Evolutionary conservation across 2,797 vertebrate species (phyloP).

Genomic region (Molossus molossus): DNA sequence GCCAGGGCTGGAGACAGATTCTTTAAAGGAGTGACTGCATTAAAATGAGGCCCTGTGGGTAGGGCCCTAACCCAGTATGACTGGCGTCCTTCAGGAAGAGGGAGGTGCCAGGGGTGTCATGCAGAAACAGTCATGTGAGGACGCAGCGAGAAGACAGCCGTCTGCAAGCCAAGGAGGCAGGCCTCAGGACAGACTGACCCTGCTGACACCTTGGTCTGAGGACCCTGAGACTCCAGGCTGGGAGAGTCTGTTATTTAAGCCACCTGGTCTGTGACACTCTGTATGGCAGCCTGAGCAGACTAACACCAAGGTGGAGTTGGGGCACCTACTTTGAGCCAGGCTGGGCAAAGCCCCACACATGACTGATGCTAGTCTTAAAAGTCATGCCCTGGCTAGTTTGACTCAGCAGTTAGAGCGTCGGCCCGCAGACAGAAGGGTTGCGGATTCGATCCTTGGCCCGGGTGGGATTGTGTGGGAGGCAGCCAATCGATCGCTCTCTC

Average conservation of each 20-base stretch:
- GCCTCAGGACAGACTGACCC: neutral
- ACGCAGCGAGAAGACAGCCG: neutral
- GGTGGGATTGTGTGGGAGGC: too few relatives aligned
- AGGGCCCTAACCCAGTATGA: neutral
- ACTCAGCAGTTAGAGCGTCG: too few relatives aligned
- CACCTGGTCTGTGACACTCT: neutral
- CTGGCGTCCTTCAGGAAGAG: neutral
- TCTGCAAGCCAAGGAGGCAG: neutral
- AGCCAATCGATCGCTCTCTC: too few relatives aligned
- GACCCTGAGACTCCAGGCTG: neutral
- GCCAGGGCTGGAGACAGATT: neutral
- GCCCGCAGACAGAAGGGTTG: too few relatives aligned
- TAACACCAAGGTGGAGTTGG: accelerated
- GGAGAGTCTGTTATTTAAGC: neutral
- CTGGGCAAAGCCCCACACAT: neutral
- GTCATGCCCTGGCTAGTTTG: too few relatives aligned
- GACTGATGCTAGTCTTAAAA: neutral
- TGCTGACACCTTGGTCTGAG: neutral
- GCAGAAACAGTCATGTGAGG: neutral
- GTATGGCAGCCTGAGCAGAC: neutral
- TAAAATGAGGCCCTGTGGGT: neutral
- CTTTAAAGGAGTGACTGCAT: neutral
- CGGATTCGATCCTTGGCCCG: too few relatives aligned
- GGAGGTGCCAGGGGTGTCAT: neutral
- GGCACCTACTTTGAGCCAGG: neutral